These are phyloP conservation scores for Sebastes fasciatus DNA, from an alignment of 2,113 vertebrate species.

Conservation along the genomic window DNA sequence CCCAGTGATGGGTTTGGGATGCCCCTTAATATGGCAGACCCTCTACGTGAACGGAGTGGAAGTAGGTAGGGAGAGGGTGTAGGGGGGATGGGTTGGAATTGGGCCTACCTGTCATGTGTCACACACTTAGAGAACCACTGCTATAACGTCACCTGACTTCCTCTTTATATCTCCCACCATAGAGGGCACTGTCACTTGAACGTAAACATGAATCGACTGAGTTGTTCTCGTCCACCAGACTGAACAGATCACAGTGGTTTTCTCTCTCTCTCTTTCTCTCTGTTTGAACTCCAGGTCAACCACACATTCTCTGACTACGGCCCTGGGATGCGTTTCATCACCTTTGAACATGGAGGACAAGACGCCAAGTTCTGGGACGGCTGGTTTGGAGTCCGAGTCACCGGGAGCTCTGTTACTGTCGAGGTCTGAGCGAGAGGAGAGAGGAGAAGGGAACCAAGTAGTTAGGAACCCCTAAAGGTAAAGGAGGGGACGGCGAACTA, in stretches of 20 bases:
- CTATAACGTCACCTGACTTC: too few relatives aligned
- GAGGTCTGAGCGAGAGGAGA: conserved; percentile 37
- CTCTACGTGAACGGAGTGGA: too few relatives aligned
- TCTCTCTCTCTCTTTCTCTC: too few relatives aligned
- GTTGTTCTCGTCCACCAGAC: neutral
- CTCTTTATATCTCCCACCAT: too few relatives aligned
- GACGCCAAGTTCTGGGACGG: conserved; percentile 94
- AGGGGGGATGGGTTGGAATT: too few relatives aligned
- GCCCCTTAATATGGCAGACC: too few relatives aligned
- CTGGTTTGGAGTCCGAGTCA: conserved; percentile 93
- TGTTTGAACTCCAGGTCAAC: conserved; percentile 82
- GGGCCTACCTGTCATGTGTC: too few relatives aligned
- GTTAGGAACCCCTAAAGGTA: neutral
- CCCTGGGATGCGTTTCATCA: conserved; percentile 89
- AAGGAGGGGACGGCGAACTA: neutral
- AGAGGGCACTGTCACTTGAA: too few relatives aligned
- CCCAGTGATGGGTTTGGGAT: too few relatives aligned
- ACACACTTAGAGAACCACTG: too few relatives aligned
- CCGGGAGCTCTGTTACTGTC: conserved; percentile 89
- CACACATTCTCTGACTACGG: conserved; percentile 90
- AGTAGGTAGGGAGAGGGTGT: too few relatives aligned
- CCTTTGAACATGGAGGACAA: conserved; percentile 92
- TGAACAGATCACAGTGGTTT: neutral
- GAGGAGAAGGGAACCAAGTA: neutral
- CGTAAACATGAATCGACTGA: too few relatives aligned